phyloP scores from a whole-genome alignment of 2,113 vertebrate genomes.

The Regulus satrapa region DNA sequence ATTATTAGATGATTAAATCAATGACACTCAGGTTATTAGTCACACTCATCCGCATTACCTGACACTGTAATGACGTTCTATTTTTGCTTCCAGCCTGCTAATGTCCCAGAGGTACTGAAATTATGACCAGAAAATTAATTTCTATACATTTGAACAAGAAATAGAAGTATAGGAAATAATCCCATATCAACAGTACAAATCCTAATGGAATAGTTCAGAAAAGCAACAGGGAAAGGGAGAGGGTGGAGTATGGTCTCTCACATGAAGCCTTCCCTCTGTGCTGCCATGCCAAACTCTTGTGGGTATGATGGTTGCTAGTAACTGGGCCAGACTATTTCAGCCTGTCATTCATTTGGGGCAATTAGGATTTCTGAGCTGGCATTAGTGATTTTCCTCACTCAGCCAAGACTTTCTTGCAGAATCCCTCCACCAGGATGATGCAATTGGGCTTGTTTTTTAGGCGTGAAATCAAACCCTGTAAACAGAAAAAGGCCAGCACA shows the following conservation, averaged over 20 bases:
- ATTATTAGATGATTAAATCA: constrained; percentile 72
- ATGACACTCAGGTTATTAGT: constrained; percentile 74
- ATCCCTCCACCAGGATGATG: not conserved
- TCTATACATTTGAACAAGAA: constrained; percentile 65
- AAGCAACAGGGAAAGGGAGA: not conserved
- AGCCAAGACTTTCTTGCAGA: not conserved
- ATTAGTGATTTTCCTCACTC: not conserved
- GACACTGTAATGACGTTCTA: constrained; percentile 71
- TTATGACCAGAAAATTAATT: constrained; percentile 76
- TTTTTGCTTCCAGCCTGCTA: constrained; percentile 71
- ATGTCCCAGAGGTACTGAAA: constrained; percentile 70
- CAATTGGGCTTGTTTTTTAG: not conserved
- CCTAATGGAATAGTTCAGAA: constrained; percentile 43
- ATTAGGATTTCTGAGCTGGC: not conserved
- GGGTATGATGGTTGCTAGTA: not conserved
- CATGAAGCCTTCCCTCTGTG: not conserved
- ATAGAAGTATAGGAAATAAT: constrained; percentile 47
- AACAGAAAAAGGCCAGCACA: constrained; percentile 18
- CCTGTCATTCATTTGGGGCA: not conserved
- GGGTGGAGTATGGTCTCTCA: not conserved
- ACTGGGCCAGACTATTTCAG: constrained; percentile 15
- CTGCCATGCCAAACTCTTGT: not conserved
- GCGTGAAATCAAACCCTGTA: not conserved
- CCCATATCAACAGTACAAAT: not conserved
- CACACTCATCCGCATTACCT: constrained; percentile 70